These are phyloP conservation scores for Seira ritae DNA, from an alignment of 2,888 invertebrate species.

Conservation along the genomic window DNA sequence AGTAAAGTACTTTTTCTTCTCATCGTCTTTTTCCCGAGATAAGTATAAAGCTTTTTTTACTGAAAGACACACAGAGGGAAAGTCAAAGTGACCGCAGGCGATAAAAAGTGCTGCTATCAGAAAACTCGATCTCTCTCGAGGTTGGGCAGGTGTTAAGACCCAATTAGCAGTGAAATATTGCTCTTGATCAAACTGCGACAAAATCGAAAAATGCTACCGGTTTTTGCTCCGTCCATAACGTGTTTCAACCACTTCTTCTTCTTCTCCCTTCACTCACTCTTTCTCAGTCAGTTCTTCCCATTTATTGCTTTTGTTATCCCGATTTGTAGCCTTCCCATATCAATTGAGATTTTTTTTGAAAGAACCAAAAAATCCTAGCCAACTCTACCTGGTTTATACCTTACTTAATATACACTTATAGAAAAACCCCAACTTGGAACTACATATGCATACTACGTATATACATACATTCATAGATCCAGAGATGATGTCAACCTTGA, in stretches of 20 bases:
- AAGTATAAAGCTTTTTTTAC: too few species aligned
- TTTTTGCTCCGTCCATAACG: constrained; percentile 61
- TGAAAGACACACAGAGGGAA: constrained; percentile 60
- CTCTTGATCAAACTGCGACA: constrained; percentile 73
- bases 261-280: neutral
- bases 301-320: constrained; percentile 27
- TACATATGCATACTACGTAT: too few species aligned
- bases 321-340: neutral
- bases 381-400: too few species aligned
- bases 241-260: constrained; percentile 29
- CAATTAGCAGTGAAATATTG: constrained; percentile 74
- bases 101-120: constrained; percentile 72
- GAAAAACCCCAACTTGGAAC: too few species aligned
- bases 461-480: too few species aligned
- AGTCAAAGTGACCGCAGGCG: constrained; percentile 73
- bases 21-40: too few species aligned
- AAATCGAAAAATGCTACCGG: constrained; percentile 74
- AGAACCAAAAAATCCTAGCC: too few species aligned
- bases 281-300: too few species aligned
- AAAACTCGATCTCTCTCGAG: constrained; percentile 72
- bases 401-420: too few species aligned
- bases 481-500: constrained; percentile 22
- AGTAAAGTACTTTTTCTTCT: too few species aligned
- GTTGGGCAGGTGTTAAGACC: constrained; percentile 74
- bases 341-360: too few species aligned